These are phyloP conservation scores for Pollicipes pollicipes DNA, from an alignment of 1,140 invertebrate species.

Conservation along the genomic window DNA sequence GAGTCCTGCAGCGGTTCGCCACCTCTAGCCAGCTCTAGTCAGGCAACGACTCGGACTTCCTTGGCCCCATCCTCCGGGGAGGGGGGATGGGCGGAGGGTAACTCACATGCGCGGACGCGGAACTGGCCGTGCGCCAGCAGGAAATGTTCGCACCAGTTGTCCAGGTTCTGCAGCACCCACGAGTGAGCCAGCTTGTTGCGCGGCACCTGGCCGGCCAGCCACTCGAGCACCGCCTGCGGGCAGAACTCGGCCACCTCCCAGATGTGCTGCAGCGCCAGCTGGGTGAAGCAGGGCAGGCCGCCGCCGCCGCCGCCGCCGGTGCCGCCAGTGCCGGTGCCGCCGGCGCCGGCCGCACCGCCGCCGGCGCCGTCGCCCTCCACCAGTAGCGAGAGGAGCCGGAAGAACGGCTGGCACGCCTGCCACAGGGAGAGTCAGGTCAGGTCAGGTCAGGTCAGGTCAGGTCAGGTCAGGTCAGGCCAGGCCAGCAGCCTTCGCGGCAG, in stretches of 20 bases:
- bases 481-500: no score
- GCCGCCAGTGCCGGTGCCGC: constrained; percentile 40
- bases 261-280: constrained; percentile 62
- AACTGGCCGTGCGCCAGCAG: constrained; percentile 67
- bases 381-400: constrained; percentile 51
- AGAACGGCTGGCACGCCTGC: constrained; percentile 64
- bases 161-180: constrained; percentile 69
- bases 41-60: no score
- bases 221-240: constrained; percentile 75
- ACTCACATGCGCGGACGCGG: constrained; percentile 34
- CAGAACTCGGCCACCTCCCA: constrained; percentile 81
- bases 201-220: constrained; percentile 60
- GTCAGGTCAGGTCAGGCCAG: no score
- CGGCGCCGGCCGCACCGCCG: no score
- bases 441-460: no score
- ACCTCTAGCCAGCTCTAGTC: no score
- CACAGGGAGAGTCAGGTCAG: constrained; percentile 22
- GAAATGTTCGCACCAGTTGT: constrained; percentile 76
- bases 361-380: constrained; percentile 17
- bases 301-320: constrained; percentile 45
- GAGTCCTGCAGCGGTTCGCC: no score
- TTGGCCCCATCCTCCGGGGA: no score
- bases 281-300: constrained; percentile 73
- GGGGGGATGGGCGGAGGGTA: no score
- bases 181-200: constrained; percentile 72